Evolutionary conservation across 2,888 invertebrate species (phyloP), one percentile per base, ranked within the genome.

Genomic region (Drosophila acutilabella): DNA sequence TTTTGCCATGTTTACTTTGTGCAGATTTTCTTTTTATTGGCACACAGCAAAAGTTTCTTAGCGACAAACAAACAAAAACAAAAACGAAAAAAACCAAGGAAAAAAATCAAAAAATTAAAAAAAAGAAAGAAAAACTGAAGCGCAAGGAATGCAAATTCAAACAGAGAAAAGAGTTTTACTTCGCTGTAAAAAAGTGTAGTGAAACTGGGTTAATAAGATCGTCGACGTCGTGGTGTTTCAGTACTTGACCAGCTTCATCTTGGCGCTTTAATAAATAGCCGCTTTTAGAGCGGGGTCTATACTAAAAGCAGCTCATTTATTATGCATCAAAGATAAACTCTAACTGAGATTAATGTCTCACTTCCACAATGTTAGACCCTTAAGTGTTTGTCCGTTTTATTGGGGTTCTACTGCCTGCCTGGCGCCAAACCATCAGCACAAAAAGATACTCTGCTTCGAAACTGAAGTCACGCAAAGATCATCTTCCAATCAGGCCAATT

Each of bases 261-360:
- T 57, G 69, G 60, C 30, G 66, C 72, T 67, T 75, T 88, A 83
- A 83, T 88, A 87, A 85, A 85, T 89, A 74, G 88, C 85, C 78
- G 89, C 84, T 89, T 85, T 89, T 89, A 87, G 81, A 47, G 16
- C 58, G 38, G 50, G 38, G 51, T 69, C 33, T 62, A 64, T 66
- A 60, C 71, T 71, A 77, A 82, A 84, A 77, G 87, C 68, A 69
- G 48, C 78, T 79, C 89, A 87, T 85, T 89, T 84, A 75, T 84
- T 87, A 89, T 84, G 85, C 88, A 89, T 87, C 84, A 89, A 86
- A 85, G 85, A 85, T 85, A 85, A 85, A 84, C 82, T 78, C 80
- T 83, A 85, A 85, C 85, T 85, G 89, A 89, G 89, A 85, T 85
- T 85, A 85, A 89, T 85, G 85, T 89, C 85, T 89, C 85, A 89